Evolutionary conservation across 2,797 vertebrate species (phyloP).

Genomic region (Loriculus beryllinus): DNA sequence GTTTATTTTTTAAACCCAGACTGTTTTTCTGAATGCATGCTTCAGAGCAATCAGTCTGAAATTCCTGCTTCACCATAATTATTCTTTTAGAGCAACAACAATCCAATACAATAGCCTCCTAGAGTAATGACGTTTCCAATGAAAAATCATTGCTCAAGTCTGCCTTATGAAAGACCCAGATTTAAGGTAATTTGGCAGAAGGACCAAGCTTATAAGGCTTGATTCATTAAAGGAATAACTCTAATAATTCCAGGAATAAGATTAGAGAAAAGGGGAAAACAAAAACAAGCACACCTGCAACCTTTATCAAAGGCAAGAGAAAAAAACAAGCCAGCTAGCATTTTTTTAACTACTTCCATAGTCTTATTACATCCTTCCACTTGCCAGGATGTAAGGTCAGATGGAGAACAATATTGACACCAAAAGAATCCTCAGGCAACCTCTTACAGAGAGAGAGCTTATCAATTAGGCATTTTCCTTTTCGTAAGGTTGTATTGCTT

Average conservation of each 20-base stretch:
- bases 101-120: neutral
- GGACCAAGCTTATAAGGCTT: neutral
- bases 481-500: neutral
- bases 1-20: neutral
- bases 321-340: fast-evolving
- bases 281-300: neutral
- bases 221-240: neutral
- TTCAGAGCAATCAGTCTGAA: neutral
- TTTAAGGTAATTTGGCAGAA: neutral
- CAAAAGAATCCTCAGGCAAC: neutral
- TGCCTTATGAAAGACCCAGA: neutral
- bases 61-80: neutral
- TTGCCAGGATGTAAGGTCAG: neutral
- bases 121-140: neutral
- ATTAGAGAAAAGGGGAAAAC: neutral
- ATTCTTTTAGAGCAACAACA: neutral
- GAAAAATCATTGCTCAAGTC: neutral
- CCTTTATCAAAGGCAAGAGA: neutral
- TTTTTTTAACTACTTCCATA: neutral
- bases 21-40: neutral
- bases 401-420: neutral
- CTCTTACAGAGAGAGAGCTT: neutral
- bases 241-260: neutral
- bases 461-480: neutral
- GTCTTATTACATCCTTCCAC: neutral